Evolutionary conservation across 2,888 invertebrate genomes (phyloP), one percentile per base, ranked within the genome.

Genomic region (Emesis furor): DNA sequence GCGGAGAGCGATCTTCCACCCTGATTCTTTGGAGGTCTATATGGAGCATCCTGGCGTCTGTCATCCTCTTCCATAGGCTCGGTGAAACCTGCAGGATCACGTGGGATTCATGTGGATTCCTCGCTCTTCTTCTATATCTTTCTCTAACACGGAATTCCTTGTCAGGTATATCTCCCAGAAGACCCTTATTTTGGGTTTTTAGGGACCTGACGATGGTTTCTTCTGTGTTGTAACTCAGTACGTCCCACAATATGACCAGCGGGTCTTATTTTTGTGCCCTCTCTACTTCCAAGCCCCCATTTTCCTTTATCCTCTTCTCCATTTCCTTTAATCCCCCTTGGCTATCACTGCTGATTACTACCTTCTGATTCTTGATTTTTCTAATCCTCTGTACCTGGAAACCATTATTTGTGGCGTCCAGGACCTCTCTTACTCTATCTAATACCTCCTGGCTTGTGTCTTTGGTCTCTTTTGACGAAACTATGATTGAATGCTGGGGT

Each of bases 1-100:
- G 77, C 0, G 83, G 81, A 1, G 83, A 80, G 12, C 84, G 82
- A 30, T 86, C 83, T 5, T 14, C 78, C 2, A 84, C 82, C 4
- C 12, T 6, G 2, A 73, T 35, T 2, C 72, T 55, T 24, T 83
- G 82, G 4, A 86, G 62, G 39, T 74, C 82, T 1, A 86, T 76
- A 37, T 84, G 78, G 0, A 86, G 4, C 5, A n/a, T 74, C 32
- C 74, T 75, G 2, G 78, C 80, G 32, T 24, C 59, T 12, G 71
- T 76, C 2, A 79, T 10, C 14, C 62, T 39, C 3, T 65, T 65
- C 30, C 32, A 32, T 4, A 65, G 10, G 30, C 1, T 24, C 4
- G 65, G 65, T 5, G 65, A 32, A 8, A 8, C 32, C n/a, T n/a
- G 7, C 12, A 51, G 51, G 0, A 51, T n/a, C 3, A 51, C 51